Evolutionary conservation across 2,888 invertebrate species (phyloP), one percentile per base, ranked within the genome.

Genomic region (Xiphydria camelus): DNA sequence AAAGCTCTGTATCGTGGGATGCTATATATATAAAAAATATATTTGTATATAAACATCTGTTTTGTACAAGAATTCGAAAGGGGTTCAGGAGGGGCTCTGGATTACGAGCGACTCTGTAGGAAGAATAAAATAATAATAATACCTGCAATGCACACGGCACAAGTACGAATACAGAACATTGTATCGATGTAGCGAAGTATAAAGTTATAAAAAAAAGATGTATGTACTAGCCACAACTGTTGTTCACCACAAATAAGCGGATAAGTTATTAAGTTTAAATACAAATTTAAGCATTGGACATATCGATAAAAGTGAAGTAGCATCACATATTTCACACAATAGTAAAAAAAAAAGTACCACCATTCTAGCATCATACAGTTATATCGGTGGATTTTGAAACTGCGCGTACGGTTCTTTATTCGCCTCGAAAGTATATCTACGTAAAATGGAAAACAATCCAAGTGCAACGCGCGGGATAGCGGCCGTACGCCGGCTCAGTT

Each of bases 221-320:
- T 61, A 59, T 61, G 61, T 64, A 66, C 60, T 66, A 69, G 62
- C 71, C 62, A 66, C 65, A 63, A 65, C 59, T 68, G 67, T 68
- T 68, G 62, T 68, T 26, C 68, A 66, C 60, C 58, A 57, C 57
- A 57, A 61, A 56, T 42, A 52, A 47, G 57, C 47, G 50, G 47
- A 55, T 55, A 61, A 56, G 57, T 48, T 53, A 58, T 57, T 61
- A 58, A 55, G 53, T 59, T 61, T 56, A 51, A 64, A 55, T 48
- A 52, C 55, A 60, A 51, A 43, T 62, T 60, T 57, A 66, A 61
- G 58, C 61, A 68, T 58, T 55, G 67, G 61, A 70, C 70, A 69
- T 70, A 69, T 69, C 69, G 64, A 62, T 63, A 66, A 39, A 63
- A 62, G 63, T 56, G 60, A 62, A 60, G 61, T 65, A 63, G 61